These are phyloP conservation scores for Camelus dromedarius DNA, from an alignment of 2,113 vertebrate genomes.

Conservation along the genomic window DNA sequence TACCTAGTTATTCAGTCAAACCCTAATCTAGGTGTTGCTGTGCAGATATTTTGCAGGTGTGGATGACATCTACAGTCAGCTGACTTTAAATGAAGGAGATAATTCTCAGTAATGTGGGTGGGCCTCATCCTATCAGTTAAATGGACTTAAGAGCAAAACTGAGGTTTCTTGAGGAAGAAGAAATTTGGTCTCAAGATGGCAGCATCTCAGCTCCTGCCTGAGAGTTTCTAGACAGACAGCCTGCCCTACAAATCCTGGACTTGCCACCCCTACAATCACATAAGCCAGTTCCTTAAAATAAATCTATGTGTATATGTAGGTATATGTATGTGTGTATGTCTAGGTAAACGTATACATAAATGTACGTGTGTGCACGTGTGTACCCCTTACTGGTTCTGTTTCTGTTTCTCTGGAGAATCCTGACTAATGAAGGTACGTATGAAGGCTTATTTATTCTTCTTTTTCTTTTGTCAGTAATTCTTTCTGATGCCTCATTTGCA, in stretches of 20 bases:
- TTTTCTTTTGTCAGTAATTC: conserved; percentile 33
- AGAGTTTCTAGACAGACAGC: background rate
- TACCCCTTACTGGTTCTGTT: background rate
- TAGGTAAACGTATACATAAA: background rate
- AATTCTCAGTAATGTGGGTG: background rate
- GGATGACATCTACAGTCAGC: background rate
- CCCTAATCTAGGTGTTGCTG: background rate
- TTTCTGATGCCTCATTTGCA: background rate
- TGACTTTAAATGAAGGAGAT: background rate
- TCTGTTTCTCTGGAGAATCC: background rate
- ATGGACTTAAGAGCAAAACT: background rate
- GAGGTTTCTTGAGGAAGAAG: background rate
- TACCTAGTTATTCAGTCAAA: background rate
- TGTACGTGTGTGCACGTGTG: background rate
- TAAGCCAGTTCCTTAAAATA: background rate
- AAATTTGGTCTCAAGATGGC: background rate
- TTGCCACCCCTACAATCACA: background rate
- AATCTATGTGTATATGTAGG: background rate
- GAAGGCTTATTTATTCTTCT: background rate
- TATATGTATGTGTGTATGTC: background rate
- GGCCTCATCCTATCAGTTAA: background rate
- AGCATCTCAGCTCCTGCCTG: background rate
- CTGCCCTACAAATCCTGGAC: background rate
- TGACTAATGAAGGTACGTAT: background rate
- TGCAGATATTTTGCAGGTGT: background rate